Base-by-base conservation (phyloP, 2,797 vertebrate species). In the Smutsia gigantea region DNA sequence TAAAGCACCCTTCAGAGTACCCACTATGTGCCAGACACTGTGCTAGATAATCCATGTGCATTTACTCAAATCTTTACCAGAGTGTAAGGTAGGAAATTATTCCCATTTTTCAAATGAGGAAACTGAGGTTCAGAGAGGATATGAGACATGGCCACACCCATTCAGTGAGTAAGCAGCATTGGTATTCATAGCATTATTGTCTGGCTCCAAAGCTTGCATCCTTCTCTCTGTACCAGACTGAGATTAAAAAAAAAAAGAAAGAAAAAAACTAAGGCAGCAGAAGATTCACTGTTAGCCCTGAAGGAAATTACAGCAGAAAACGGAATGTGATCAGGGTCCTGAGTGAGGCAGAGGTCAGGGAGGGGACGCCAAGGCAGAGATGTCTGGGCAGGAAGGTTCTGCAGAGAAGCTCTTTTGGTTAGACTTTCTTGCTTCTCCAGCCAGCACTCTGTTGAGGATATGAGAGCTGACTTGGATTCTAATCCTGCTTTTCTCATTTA, bases 231-330 rank as follows among this genome's bases (percentile, higher is more conserved):
- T 49, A 91, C 29, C 64, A 97, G 93, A 83, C 59, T 77, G 93
- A 96, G 93, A 95, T 75, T 71, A 0, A 23, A 88, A 66, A 74
- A 81, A 87, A 46, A 79, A 79, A 85, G 39, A 61, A 42, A 59
- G 21, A 53, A 66, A 59, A 31, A 51, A 85, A 79, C 25, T 81
- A 69, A 14, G 11, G 68, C 42, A 90, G 86, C 94, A 77, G 88
- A 94, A 94, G 64, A 21, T n/a, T 95, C 77, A 25, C 15, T 75
- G 68, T 94, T 91, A 37, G 64, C 88, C 93, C 91, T 94, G 63
- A 95, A 98, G 94, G 95, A 97, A 96, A 92, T 87, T 91, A 94
- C 39, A 72, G 90, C 39, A 83, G 82, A 95, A 90, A 75, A 64
- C 14, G 84, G 95, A 93, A 95, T 97, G 88, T 72, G 88, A 84